A percentile compares a stretch with the other conserved stretches of the same genome.
These are phyloP conservation scores for Albula glossodonta DNA, from an alignment of 2,113 vertebrate genomes.

Conservation along the genomic window DNA sequence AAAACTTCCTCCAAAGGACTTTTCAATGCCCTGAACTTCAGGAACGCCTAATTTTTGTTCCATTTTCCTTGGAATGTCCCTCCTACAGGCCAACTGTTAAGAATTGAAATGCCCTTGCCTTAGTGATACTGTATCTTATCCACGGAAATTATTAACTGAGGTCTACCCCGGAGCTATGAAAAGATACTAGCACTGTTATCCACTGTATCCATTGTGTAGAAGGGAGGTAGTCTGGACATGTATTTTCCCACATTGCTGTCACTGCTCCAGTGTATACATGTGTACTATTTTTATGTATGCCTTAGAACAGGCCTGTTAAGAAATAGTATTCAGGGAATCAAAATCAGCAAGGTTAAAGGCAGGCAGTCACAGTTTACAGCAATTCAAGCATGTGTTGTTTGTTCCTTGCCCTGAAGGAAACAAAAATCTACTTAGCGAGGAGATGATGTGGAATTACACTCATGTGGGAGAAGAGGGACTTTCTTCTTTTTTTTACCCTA, in stretches of 20 bases:
- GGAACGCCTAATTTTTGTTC: no score
- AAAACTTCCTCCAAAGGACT: no score
- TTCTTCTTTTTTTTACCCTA: not conserved
- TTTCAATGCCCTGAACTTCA: no score
- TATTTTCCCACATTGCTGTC: conserved; percentile 30
- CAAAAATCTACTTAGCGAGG: not conserved
- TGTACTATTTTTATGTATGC: conserved; percentile 20
- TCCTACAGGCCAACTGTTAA: not conserved
- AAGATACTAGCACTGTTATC: conserved; percentile 28
- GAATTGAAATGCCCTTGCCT: not conserved
- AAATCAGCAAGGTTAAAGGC: conserved; percentile 27
- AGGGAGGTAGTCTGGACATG: conserved; percentile 9
- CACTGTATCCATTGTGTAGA: conserved; percentile 1
- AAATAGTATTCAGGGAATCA: conserved; percentile 61
- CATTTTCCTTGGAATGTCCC: no score
- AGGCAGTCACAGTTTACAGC: not conserved
- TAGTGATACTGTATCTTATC: not conserved
- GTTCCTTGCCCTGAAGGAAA: not conserved
- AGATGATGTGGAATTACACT: not conserved
- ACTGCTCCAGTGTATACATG: conserved; percentile 34
- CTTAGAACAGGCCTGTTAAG: conserved; percentile 33
- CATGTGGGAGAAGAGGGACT: no score
- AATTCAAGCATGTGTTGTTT: not conserved
- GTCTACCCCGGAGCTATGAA: conserved; percentile 42
- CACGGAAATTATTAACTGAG: not conserved